A percentile compares a stretch with the other conserved stretches of the same genome.
Conservation (phyloP, 92 coral and sea anemone species). For the Umimayanthus chanpuru region DNA sequence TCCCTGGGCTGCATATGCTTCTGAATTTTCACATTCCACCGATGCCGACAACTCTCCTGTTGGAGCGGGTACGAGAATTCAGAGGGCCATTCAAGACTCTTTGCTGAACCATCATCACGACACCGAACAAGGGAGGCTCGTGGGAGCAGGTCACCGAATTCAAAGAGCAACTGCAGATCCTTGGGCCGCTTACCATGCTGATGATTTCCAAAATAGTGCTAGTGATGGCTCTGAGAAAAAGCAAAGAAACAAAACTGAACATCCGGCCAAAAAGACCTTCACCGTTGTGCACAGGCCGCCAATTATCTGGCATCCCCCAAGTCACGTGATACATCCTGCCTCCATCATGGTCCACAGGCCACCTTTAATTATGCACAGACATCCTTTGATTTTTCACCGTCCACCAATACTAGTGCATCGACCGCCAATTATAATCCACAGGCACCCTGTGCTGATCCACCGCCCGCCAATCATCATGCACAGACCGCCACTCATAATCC, state of each 20-base stretch:
- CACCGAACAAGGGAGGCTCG: neutral
- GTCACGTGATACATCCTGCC: conserved; percentile 96
- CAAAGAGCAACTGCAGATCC: conserved; percentile 60
- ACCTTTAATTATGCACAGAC: conserved; percentile 93
- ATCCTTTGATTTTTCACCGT: conserved; percentile 91
- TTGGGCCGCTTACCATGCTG: conserved; percentile 64
- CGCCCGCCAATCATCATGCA: conserved; percentile 89
- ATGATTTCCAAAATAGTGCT: conserved; percentile 24
- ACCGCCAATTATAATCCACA: conserved; percentile 93
- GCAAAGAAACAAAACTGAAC: conserved; percentile 51
- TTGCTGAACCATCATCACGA: neutral
- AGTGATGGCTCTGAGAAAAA: conserved; percentile 9
- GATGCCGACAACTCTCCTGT: conserved; percentile 4
- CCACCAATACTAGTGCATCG: conserved; percentile 94
- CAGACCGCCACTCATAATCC: conserved; percentile 87
- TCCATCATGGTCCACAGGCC: conserved; percentile 95
- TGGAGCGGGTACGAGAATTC: conserved; percentile 59
- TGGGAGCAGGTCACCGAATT: conserved; percentile 54
- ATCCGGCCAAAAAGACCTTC: conserved; percentile 80
- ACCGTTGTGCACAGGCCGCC: conserved; percentile 95
- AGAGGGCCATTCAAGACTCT: conserved; percentile 38
- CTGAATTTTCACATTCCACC: neutral
- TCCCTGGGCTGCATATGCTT: neutral
- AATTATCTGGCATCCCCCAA: conserved; percentile 96
- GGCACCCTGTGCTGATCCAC: conserved; percentile 85